phyloP scores from a whole-genome alignment of 2,113 vertebrate genomes.

The Myodes glareolus region DNA sequence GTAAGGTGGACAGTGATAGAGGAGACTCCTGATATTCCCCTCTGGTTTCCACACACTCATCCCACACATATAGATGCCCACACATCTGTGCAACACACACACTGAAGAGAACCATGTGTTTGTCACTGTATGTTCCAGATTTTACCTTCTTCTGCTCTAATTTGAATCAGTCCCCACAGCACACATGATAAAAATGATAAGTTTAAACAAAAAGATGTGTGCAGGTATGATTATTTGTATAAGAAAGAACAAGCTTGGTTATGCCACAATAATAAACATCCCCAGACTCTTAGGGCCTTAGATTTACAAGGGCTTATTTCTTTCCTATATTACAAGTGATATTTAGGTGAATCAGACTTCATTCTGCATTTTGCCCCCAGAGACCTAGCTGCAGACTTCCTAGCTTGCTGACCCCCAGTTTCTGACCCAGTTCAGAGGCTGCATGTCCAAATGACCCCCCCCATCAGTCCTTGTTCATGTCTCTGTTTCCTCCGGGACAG shows the following conservation, averaged over 20 bases:
- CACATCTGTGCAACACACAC: neutral
- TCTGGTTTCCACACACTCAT: neutral
- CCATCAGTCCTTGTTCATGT: neutral
- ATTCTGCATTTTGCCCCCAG: neutral
- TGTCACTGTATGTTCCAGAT: neutral
- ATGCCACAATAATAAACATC: neutral
- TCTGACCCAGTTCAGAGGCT: neutral
- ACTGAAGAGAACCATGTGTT: neutral
- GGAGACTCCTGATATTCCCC: neutral
- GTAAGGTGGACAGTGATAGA: neutral
- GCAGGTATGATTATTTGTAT: neutral
- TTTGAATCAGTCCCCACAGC: neutral
- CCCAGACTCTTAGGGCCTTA: neutral
- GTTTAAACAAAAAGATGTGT: neutral
- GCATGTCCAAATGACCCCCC: neutral
- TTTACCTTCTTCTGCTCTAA: neutral
- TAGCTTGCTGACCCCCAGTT: neutral
- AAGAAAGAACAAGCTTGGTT: constrained; percentile 20
- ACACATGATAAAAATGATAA: neutral
- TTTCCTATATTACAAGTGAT: neutral
- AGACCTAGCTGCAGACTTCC: neutral
- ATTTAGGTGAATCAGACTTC: neutral
- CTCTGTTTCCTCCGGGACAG: neutral
- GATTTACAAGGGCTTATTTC: neutral
- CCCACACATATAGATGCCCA: neutral